Percentiles rank a stretch among this genome's conserved stretches.
Evolutionary conservation across 2,113 vertebrate species (phyloP).

Genomic region (Rhinichthys klamathensis): DNA sequence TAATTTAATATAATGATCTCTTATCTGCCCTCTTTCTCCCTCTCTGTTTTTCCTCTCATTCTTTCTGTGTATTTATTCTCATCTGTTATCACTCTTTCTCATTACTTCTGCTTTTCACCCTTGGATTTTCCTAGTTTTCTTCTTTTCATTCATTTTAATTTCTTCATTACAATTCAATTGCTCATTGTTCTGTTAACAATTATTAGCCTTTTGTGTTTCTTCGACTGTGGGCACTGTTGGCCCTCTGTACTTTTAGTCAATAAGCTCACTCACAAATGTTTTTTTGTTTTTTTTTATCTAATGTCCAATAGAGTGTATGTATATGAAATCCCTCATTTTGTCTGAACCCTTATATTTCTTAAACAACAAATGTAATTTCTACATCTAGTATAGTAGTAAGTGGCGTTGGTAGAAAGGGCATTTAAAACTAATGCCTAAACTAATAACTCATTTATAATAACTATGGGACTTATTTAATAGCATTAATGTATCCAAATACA

Average conservation of each 20-base stretch:
- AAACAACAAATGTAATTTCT: neutral
- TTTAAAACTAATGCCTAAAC: neutral
- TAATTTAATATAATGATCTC: slow-evolving; percentile 53
- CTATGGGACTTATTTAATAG: neutral
- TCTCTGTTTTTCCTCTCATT: slow-evolving; percentile 36
- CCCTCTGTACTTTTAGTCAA: neutral
- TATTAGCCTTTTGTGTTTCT: slow-evolving; percentile 14
- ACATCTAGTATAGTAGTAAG: neutral
- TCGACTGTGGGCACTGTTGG: neutral
- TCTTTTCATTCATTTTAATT: neutral
- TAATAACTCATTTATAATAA: neutral
- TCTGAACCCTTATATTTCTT: neutral
- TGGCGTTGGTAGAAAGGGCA: neutral
- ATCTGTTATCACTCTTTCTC: slow-evolving; percentile 23
- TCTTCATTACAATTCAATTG: neutral
- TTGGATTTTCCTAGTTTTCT: slow-evolving; percentile 12
- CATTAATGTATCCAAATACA: neutral
- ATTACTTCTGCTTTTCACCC: slow-evolving; percentile 26
- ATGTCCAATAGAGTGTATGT: neutral
- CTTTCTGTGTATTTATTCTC: slow-evolving; percentile 48
- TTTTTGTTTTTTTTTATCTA: neutral
- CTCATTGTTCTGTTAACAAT: neutral
- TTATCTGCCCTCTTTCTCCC: neutral
- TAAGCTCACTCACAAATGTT: neutral
- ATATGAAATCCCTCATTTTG: neutral